Base-by-base conservation (phyloP, 92 coral and sea anemone species). In the Siderastrea radians region DNA sequence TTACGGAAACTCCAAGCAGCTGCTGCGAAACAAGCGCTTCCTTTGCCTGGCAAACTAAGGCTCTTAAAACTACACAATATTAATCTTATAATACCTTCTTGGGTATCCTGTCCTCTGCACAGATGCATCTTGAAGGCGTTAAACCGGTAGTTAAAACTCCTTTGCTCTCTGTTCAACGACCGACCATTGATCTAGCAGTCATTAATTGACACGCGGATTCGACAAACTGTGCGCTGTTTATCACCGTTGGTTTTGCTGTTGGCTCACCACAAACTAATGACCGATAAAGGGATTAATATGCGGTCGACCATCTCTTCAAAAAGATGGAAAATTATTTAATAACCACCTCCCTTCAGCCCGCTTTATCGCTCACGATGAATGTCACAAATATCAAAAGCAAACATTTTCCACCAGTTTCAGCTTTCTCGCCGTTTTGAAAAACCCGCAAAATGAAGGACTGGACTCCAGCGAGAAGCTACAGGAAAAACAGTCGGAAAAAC, bases 1-100 rank as follows among this genome's bases (percentile, higher is more conserved):
- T 82, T 82, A 82, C 50, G 86, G 86, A 82, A 72, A 69, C 80
- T 61, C 72, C 52, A 38, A 59, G 49, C 87, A 84, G 87, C 87
- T 84, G 87, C 55, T 10, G 9, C 14, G 64, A 69, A 53, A 54
- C 48, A 15, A 58, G 17, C 8, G 66, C 63, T 58, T 49, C 53
- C 43, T 51, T 51, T 38, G 2, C 50, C 12, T 44, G 19, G 19
- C 51, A n/a, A 49, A 79, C 47, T 59, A 9, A 26, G 38, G 38
- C 38, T 19, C 63, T 17, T 51, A 62, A 53, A 57, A 26, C 77
- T 16, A 84, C 8, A 73, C 80, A 84, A 73, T 46, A 73, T 44
- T 17, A 26, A 10, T 62, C 15, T 51, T 51, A 74, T 73, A 73
- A 61, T 84, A 84, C 87, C 87, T 84, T 84, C 87, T 59, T 74